These are phyloP conservation scores for Prosopocoilus inquinatus DNA, from an alignment of 2,888 invertebrate species.

Conservation along the genomic window DNA sequence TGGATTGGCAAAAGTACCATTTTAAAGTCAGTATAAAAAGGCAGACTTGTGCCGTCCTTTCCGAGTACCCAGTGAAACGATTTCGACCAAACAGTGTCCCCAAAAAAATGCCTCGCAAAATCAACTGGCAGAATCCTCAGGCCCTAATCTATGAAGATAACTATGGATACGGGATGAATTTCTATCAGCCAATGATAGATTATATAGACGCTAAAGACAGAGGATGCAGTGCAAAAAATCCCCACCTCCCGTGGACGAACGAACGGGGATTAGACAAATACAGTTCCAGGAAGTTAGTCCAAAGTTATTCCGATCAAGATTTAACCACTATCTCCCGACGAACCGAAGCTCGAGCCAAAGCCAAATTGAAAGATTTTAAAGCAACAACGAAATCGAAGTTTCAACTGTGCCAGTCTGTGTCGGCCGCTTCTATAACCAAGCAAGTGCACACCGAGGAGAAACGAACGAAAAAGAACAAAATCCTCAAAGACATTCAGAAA, in stretches of 20 bases:
- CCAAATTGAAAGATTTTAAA: constrained; percentile 61
- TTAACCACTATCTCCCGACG: constrained; percentile 64
- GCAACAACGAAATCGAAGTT: constrained; percentile 62
- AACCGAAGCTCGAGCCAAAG: constrained; percentile 68
- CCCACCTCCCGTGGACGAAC: constrained; percentile 73
- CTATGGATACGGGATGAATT: constrained; percentile 81
- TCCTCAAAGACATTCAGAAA: constrained; percentile 44
- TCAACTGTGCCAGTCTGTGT: constrained; percentile 61
- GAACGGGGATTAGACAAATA: constrained; percentile 69
- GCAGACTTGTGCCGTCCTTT: neutral
- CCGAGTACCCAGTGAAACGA: constrained; percentile 2
- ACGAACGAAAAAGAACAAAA: constrained; percentile 36
- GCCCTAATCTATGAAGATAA: constrained; percentile 76
- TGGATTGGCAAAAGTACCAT: constrained; percentile 15
- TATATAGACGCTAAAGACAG: constrained; percentile 71
- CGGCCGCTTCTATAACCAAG: constrained; percentile 62
- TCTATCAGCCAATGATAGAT: constrained; percentile 85
- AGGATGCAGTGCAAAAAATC: constrained; percentile 46
- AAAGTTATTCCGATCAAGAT: constrained; percentile 67
- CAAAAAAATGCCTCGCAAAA: constrained; percentile 14
- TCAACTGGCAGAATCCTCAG: constrained; percentile 51
- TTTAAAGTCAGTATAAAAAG: constrained; percentile 12
- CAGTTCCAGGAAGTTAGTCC: constrained; percentile 62
- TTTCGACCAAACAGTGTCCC: neutral
- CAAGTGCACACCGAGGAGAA: constrained; percentile 60